A percentile compares a stretch with the other conserved stretches of the same genome.
These are phyloP conservation scores for Acyrthosiphon pisum DNA, from an alignment of 1,140 invertebrate species.

Conservation along the genomic window DNA sequence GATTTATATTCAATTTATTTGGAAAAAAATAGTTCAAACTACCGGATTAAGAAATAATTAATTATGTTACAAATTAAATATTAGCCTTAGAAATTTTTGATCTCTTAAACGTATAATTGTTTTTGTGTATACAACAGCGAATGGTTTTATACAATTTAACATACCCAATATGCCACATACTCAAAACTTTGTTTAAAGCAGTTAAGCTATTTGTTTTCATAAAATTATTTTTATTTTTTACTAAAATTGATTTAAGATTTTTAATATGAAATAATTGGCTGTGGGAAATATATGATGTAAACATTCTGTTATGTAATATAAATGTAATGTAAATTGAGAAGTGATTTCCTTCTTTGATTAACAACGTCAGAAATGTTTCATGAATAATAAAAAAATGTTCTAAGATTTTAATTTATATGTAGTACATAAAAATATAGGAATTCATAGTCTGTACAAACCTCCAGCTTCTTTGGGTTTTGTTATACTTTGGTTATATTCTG, in stretches of 20 bases:
- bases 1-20: background rate
- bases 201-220: too few species aligned
- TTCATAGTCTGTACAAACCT: conserved; percentile 24
- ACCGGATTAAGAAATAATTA: background rate
- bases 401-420: background rate
- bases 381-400: background rate
- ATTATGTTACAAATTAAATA: background rate
- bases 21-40: background rate
- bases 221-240: background rate
- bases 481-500: background rate
- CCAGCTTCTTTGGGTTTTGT: conserved; percentile 23
- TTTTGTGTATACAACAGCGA: background rate
- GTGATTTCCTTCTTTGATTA: background rate
- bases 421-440: background rate
- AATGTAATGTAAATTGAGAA: background rate
- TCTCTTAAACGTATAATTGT: background rate
- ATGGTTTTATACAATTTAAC: background rate
- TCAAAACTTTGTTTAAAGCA: background rate
- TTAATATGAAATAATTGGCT: background rate
- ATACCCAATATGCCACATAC: too few species aligned
- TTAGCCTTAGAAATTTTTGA: background rate
- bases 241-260: background rate
- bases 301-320: background rate
- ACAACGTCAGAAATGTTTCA: background rate
- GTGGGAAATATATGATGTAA: background rate